Evolutionary conservation across 1,140 invertebrate genomes (phyloP).

Genomic region (Pissodes strobi): DNA sequence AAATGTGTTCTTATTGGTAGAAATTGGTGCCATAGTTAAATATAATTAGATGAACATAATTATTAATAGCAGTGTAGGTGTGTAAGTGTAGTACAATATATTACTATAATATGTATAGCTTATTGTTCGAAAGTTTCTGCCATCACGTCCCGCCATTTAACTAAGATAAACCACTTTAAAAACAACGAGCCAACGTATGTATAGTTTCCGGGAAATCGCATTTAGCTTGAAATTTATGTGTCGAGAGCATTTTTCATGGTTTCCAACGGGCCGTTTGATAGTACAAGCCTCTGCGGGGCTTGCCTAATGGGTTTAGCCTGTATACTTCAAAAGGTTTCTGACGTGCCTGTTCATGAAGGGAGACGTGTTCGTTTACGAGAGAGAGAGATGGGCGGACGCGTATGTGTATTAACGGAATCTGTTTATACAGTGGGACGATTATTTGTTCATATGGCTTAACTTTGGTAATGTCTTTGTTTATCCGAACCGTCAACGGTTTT

Average conservation of each 20-base stretch:
- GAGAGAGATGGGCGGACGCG: conserved; percentile 13
- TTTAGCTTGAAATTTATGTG: conserved; percentile 46
- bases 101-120: too few species aligned
- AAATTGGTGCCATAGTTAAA: too few species aligned
- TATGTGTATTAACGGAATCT: conserved; percentile 2
- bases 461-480: too few species aligned
- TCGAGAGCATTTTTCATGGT: conserved; percentile 48
- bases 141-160: too few species aligned
- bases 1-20: too few species aligned
- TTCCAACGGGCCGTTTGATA: conserved; percentile 42
- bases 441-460: too few species aligned
- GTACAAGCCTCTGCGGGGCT: conserved; percentile 43
- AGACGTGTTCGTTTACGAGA: conserved; percentile 8
- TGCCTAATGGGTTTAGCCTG: conserved; percentile 49
- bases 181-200: conserved; percentile 17
- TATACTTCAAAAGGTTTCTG: conserved; percentile 47
- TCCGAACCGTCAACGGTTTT: too few species aligned
- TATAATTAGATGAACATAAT: too few species aligned
- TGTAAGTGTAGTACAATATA: too few species aligned
- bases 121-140: too few species aligned
- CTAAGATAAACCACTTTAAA: conserved; percentile 21
- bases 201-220: conserved; percentile 46
- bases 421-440: background rate
- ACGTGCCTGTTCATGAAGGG: conserved; percentile 42
- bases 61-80: too few species aligned